Conservation (phyloP, 2,888 invertebrate species). For the Drosophila prostipennis region DNA sequence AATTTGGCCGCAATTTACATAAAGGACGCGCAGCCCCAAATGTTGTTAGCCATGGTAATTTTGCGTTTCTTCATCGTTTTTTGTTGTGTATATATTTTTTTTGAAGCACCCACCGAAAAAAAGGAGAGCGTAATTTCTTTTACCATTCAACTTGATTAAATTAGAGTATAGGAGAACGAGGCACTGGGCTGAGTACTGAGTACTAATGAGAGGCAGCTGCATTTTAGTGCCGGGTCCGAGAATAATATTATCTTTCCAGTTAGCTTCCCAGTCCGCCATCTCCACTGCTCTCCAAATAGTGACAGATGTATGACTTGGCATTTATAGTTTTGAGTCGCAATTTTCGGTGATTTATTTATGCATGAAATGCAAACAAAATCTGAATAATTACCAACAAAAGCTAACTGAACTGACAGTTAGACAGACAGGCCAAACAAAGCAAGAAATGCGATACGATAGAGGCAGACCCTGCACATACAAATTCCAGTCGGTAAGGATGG, state of each 20-base stretch:
- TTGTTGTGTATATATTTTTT: conserved; percentile 18
- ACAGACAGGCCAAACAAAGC: conserved; percentile 52
- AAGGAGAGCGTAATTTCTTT: conserved; percentile 32
- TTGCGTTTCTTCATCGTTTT: conserved; percentile 32
- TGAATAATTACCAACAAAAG: conserved; percentile 73
- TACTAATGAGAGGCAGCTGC: conserved; percentile 55
- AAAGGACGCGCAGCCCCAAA: conserved; percentile 66
- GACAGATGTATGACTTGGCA: conserved; percentile 65
- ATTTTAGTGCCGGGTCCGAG: conserved; percentile 61
- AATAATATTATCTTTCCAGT: conserved; percentile 47
- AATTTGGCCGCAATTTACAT: conserved; percentile 78
- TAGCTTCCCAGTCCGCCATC: background rate
- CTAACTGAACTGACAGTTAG: conserved; percentile 41
- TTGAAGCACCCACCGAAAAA: conserved; percentile 26
- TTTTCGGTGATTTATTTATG: conserved; percentile 71
- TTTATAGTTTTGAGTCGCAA: conserved; percentile 62
- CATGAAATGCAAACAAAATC: conserved; percentile 72
- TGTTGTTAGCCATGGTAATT: conserved; percentile 74
- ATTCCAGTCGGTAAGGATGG: conserved; percentile 12
- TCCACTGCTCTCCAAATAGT: conserved; percentile 9
- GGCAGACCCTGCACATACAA: conserved; percentile 8
- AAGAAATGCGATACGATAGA: conserved; percentile 7
- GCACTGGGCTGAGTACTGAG: conserved; percentile 1
- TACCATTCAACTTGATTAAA: conserved; percentile 64
- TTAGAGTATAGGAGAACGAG: conserved; percentile 40